Conservation (phyloP, 2,888 invertebrate species). For the Oxytorus armatus region DNA sequence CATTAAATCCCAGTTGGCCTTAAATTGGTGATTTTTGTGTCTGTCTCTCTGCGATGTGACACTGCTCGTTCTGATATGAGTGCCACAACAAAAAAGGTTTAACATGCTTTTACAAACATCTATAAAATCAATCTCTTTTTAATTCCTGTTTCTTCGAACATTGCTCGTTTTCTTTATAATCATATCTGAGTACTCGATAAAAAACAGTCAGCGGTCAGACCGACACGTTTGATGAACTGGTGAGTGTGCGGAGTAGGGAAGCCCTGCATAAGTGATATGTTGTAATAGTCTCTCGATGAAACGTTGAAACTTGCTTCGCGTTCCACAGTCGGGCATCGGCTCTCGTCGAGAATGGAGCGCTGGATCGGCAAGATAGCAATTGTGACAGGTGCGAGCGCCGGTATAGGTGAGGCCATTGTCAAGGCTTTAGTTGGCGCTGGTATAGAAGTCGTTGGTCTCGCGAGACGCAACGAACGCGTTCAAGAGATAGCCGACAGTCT, state of each 20-base stretch:
- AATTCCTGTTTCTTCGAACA: too few species aligned
- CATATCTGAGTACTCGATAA: too few species aligned
- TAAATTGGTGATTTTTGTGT: too few species aligned
- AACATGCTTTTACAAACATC: too few species aligned
- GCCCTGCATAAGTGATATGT: neutral
- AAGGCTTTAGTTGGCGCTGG: constrained; percentile 85
- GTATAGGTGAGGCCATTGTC: constrained; percentile 86
- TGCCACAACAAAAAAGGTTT: too few species aligned
- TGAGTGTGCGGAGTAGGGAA: neutral
- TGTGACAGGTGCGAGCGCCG: constrained; percentile 88
- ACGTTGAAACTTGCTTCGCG: neutral
- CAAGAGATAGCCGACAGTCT: constrained; percentile 73
- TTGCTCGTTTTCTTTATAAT: too few species aligned
- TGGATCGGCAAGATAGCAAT: constrained; percentile 88
- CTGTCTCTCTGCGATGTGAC: too few species aligned
- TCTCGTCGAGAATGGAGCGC: constrained; percentile 85
- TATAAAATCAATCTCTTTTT: too few species aligned
- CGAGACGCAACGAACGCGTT: constrained; percentile 85
- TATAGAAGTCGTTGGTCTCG: constrained; percentile 86
- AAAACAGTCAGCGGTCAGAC: too few species aligned
- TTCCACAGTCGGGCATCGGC: constrained; percentile 23
- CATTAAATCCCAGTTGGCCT: too few species aligned
- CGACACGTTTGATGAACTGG: neutral
- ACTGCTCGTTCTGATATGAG: too few species aligned
- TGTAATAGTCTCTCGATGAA: neutral